These are phyloP conservation scores for Buteo buteo DNA, from an alignment of 2,113 vertebrate species.

Conservation along the genomic window DNA sequence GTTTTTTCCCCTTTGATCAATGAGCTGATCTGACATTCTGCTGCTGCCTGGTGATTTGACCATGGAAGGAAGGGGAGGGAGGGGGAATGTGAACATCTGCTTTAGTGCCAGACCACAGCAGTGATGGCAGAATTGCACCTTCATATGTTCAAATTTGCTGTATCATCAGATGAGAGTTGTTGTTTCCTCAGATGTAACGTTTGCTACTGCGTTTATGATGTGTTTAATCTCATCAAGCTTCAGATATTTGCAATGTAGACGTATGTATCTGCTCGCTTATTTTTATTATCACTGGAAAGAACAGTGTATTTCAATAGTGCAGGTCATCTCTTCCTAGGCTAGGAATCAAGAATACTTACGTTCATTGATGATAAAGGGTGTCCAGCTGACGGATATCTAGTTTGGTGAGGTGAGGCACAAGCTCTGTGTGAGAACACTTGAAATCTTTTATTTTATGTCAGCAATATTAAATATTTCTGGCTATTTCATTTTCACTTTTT, in stretches of 20 bases:
- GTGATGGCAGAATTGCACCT: neutral
- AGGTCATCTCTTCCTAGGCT: neutral
- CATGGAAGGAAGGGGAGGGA: neutral
- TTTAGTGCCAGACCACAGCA: neutral
- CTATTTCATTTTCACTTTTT: neutral
- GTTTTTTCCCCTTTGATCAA: neutral
- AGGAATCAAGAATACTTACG: neutral
- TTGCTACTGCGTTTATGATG: neutral
- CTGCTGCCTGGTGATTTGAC: neutral
- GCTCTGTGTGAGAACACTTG: neutral
- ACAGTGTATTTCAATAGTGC: neutral
- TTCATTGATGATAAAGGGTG: neutral
- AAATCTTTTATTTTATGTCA: neutral
- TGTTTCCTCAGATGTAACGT: neutral
- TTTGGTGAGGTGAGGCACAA: neutral
- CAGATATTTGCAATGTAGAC: neutral
- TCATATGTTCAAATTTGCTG: accelerated
- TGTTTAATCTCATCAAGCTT: neutral
- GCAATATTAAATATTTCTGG: neutral
- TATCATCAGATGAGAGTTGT: too few relatives aligned
- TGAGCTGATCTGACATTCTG: neutral
- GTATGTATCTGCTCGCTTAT: neutral
- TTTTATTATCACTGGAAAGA: neutral
- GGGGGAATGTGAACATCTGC: neutral
- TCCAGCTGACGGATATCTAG: neutral